These are phyloP conservation scores for Frankliniella fusca DNA, from an alignment of 2,888 invertebrate genomes.

Conservation along the genomic window DNA sequence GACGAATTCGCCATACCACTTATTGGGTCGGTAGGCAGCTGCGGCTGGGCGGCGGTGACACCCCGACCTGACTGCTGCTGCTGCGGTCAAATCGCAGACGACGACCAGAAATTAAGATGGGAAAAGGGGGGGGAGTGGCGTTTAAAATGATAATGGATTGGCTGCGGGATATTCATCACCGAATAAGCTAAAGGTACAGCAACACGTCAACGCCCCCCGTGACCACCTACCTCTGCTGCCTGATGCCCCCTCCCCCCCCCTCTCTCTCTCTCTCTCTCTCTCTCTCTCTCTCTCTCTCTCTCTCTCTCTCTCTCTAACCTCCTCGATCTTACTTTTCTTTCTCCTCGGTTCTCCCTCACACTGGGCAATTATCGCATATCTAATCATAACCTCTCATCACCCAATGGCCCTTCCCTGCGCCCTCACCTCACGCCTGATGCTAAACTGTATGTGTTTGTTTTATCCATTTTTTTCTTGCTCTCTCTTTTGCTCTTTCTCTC, in stretches of 20 bases:
- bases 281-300: too few relatives aligned
- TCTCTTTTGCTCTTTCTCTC: background rate
- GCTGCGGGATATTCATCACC: background rate
- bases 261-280: background rate
- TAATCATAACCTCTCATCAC: constrained; percentile 26
- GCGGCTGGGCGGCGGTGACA: too few relatives aligned
- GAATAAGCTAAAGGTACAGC: background rate
- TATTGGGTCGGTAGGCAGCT: too few relatives aligned
- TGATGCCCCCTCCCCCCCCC: too few relatives aligned
- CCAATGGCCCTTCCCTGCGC: background rate
- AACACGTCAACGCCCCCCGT: too few relatives aligned
- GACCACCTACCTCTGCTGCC: too few relatives aligned
- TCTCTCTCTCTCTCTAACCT: too few relatives aligned
- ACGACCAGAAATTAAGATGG: too few relatives aligned
- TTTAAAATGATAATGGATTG: constrained; percentile 1
- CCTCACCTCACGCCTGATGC: constrained; percentile 7
- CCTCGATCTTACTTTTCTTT: background rate
- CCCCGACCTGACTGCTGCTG: too few relatives aligned
- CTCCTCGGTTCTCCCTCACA: background rate
- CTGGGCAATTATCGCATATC: constrained; percentile 21
- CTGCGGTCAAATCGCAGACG: too few relatives aligned
- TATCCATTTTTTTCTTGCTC: background rate
- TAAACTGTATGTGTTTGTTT: constrained; percentile 20
- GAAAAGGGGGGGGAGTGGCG: background rate
- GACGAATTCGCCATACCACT: too few relatives aligned